Evolutionary conservation across 2,888 invertebrate genomes (phyloP).

Genomic region (Macrosiphum euphorbiae): DNA sequence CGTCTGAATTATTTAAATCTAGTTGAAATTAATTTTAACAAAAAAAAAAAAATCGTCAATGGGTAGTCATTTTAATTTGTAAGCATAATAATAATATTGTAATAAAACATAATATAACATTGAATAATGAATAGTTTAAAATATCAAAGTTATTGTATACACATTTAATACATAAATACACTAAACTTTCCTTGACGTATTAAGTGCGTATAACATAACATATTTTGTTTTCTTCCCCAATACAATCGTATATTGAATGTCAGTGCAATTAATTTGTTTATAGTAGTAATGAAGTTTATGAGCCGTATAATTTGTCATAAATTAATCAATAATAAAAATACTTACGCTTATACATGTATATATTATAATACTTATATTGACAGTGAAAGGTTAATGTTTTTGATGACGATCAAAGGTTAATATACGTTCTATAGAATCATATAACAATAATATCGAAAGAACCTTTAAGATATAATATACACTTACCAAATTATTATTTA

Average conservation of each 20-base stretch:
- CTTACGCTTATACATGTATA: neutral
- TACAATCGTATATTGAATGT: constrained; percentile 39
- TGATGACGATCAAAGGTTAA: constrained; percentile 61
- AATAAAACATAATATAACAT: neutral
- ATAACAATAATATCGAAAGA: constrained; percentile 48
- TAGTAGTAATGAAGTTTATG: constrained; percentile 39
- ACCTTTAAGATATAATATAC: constrained; percentile 32
- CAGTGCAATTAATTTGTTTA: constrained; percentile 48
- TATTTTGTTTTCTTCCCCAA: neutral
- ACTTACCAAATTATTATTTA: constrained; percentile 29
- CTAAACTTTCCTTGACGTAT: neutral
- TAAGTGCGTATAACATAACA: neutral
- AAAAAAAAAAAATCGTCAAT: neutral
- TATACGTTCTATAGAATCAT: constrained; percentile 41
- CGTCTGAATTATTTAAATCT: constrained; percentile 19
- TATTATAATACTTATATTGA: constrained; percentile 34
- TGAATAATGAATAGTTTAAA: neutral
- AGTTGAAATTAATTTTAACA: neutral
- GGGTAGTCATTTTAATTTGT: neutral
- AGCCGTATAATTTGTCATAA: constrained; percentile 51
- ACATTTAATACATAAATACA: neutral
- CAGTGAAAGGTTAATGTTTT: constrained; percentile 61
- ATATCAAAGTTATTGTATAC: neutral
- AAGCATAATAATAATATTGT: constrained; percentile 1
- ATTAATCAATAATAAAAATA: constrained; percentile 58